A percentile compares a stretch with the other conserved stretches of the same genome.
These are phyloP conservation scores for Natrix natrix DNA, from an alignment of 2,797 vertebrate species.

Conservation along the genomic window DNA sequence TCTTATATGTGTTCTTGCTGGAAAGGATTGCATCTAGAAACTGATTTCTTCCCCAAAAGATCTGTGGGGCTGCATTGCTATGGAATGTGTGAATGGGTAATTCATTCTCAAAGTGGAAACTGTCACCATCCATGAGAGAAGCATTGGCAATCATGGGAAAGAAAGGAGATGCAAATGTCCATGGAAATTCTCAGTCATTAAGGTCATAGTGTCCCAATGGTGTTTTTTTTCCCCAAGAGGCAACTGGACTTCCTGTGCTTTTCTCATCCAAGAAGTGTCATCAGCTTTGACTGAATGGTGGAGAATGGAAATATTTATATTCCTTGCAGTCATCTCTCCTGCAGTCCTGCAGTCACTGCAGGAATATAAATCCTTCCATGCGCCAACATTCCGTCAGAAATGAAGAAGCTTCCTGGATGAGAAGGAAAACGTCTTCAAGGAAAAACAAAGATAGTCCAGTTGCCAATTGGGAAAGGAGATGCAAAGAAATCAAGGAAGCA, in stretches of 20 bases:
- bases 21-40: background rate
- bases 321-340: background rate
- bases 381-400: background rate
- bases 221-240: background rate
- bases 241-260: background rate
- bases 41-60: background rate
- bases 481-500: background rate
- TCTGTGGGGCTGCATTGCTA: background rate
- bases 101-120: background rate
- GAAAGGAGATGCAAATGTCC: background rate
- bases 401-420: background rate
- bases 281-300: background rate
- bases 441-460: background rate
- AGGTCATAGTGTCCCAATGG: background rate
- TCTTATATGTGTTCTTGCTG: background rate
- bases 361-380: background rate
- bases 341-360: background rate
- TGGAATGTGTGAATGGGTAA: background rate
- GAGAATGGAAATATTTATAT: background rate
- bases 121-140: background rate
- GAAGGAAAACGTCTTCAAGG: background rate
- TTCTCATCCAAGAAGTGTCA: background rate
- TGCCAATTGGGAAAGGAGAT: background rate
- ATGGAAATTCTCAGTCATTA: background rate
- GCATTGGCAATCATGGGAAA: background rate